Percentiles rank a stretch among this genome's conserved stretches.
phyloP scores from a whole-genome alignment of 1,140 invertebrate genomes.

The Caenorhabditis inopinata region DNA sequence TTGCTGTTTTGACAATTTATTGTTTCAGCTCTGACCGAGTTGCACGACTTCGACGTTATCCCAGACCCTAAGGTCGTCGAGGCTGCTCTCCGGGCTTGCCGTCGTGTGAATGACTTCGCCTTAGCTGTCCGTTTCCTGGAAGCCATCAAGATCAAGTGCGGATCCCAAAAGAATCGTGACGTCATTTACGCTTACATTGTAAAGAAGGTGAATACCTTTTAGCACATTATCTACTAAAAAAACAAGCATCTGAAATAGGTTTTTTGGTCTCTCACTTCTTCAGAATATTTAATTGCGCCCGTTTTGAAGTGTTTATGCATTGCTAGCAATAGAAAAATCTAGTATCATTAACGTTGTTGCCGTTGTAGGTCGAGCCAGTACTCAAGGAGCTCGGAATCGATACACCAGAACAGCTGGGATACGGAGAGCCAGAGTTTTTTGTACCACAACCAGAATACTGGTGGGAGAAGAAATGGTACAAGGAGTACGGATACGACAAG shows the following conservation, averaged over 20 bases:
- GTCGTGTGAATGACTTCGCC: conserved; percentile 88
- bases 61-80: conserved; percentile 90
- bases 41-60: conserved; percentile 75
- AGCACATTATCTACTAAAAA: too few relatives aligned
- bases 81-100: conserved; percentile 86
- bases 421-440: conserved; percentile 89
- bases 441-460: conserved; percentile 63
- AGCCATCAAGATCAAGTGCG: conserved; percentile 84
- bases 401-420: conserved; percentile 91
- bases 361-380: conserved; percentile 74
- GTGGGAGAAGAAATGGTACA: conserved; percentile 65
- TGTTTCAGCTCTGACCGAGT: conserved; percentile 60
- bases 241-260: too few relatives aligned
- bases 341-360: too few relatives aligned
- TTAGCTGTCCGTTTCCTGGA: conserved; percentile 88
- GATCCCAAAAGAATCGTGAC: conserved; percentile 70
- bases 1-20: too few relatives aligned
- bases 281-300: background rate
- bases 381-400: conserved; percentile 87
- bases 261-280: too few relatives aligned
- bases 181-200: conserved; percentile 61
- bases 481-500: conserved; percentile 62
- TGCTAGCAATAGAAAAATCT: background rate
- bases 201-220: too few relatives aligned
- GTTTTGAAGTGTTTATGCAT: background rate